Evolutionary conservation across 2,888 invertebrate species (phyloP), one percentile per base, ranked within the genome.

Genomic region (Teleiodes luculella): DNA sequence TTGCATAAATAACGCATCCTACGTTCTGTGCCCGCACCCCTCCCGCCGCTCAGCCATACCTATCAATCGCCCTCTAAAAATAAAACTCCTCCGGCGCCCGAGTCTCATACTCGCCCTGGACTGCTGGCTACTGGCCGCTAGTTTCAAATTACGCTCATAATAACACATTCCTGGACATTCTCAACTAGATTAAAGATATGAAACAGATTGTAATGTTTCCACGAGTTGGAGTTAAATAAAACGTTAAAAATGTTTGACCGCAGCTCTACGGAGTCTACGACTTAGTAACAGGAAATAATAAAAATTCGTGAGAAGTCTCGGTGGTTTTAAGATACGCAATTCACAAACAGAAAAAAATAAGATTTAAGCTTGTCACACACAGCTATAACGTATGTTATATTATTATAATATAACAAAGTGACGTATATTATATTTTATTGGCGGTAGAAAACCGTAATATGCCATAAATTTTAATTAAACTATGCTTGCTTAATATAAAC

Each of bases 1-100:
- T 88, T 87, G 85, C 88, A 88, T 88, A 86, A 86, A 86, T 85
- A 86, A 83, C 78, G 77, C 72, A 68, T 74, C 74, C 72, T 71
- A 72, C 73, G 67, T 78, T 63, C 51, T 30, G 8, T 39, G 74
- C 79, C 80, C 77, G 78, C 83, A 78, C 81, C 37, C 50, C 51
- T 20, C 47, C 31, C 70, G 68, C 59, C 70, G 70, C 66, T 62
- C 66, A 67, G 74, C 41, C 28, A 16, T 51, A 82, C 81, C 86
- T 82, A 85, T 84, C 87, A 85, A 86, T 86, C 83, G 80, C 66
- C 65, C 63, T 72, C 78, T 86, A 83, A 83, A 86, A 83, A 88
- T 83, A 86, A 80, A 68, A 78, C 73, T 37, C 49, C 49, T 58
- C 64, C 71, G 78, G 81, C 78, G 80, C 78, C 80, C 37, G 30